A percentile compares a stretch with the other conserved stretches of the same genome.
Evolutionary conservation across 2,113 vertebrate species (phyloP).

Genomic region (Acrocephalus arundinaceus): DNA sequence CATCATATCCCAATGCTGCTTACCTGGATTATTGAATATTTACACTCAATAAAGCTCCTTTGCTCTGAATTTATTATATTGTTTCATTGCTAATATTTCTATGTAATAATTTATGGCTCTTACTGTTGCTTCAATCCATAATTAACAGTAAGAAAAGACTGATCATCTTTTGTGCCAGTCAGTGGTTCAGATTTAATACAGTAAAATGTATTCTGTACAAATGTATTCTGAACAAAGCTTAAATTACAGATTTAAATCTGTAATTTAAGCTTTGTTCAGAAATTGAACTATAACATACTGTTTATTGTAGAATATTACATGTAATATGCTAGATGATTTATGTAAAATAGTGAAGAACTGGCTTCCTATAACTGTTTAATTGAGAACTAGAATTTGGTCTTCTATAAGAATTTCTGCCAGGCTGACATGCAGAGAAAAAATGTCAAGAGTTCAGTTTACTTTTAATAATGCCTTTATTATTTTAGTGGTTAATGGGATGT

Average conservation of each 20-base stretch:
- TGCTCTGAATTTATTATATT: neutral
- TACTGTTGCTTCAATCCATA: neutral
- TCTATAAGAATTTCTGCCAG: neutral
- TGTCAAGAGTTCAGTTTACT: neutral
- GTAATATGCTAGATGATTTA: neutral
- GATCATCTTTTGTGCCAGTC: neutral
- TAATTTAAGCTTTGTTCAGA: neutral
- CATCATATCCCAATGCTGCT: neutral
- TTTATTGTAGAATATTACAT: neutral
- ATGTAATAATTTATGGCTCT: neutral
- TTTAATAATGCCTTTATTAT: slow-evolving; percentile 17
- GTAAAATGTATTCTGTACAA: neutral
- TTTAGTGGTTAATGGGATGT: neutral
- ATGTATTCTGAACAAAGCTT: no score
- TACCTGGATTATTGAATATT: neutral
- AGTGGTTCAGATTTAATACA: neutral
- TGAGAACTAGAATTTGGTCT: neutral
- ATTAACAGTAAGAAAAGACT: neutral
- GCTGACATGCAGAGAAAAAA: neutral
- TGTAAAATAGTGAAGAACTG: neutral
- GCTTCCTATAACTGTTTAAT: neutral
- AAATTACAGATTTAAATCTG: neutral
- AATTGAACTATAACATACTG: neutral
- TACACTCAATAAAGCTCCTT: neutral
- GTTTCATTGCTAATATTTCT: neutral